Evolutionary conservation across 2,797 vertebrate genomes (phyloP), one percentile per base, ranked within the genome.

Genomic region (Decapterus maruadsi): DNA sequence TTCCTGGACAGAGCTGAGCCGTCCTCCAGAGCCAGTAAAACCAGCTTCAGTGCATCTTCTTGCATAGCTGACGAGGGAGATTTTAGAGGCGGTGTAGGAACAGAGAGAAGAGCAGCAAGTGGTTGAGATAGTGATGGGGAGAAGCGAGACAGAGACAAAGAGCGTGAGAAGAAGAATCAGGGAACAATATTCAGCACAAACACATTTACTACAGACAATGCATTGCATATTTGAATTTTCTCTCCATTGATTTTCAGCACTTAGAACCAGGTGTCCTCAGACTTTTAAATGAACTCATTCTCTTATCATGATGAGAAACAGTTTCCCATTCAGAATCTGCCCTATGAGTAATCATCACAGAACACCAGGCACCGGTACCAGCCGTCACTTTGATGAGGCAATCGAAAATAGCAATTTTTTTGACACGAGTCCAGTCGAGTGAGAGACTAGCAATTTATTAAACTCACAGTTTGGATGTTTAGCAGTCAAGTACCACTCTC

Each of bases 1-100:
- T 99, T 99, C 90, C 97, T 94, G 76, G 98, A 99, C 75, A 99
- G 95, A 31, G 98, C 98, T 16, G 97, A 99, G 80, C 98, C 97
- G 20, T 99, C 97, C 95, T 99, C 97, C 84, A 99, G 94, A 56
- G 97, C 97, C 87, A 98, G 92, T 63, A 99, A 91, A 13, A 99
- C 97, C 57, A 99, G 94, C 89, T 99, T 99, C 90, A 99, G 92
- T 42, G 96, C 97, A 22, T 99, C 97, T 91, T 98, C 97, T 94
- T 99, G 98, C 97, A 98, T 99, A 83, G 97, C 97, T 99, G 88
- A 59, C 45, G 64, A 63, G 8, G 5, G 54, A 16, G 17, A 36
- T 74, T 46, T 46, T 19, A 10, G 40, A 38, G n/a, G 34, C 2
- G 34, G 34, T 22, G 34, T 34, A 5, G 40, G 20, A 42, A 51